Conservation (phyloP, 2,888 invertebrate species). For the Acleris literana region DNA sequence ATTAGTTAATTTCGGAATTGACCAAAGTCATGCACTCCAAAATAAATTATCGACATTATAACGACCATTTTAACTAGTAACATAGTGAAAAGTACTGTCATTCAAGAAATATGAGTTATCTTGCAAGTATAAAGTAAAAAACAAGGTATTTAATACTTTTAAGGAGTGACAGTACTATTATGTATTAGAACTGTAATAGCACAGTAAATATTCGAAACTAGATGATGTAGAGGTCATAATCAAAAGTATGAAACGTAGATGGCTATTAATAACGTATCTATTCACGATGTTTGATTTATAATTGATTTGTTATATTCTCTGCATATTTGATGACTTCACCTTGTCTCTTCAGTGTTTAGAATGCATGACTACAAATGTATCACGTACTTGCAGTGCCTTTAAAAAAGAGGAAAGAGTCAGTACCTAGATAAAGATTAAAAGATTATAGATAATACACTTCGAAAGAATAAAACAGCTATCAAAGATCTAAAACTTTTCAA, state of each 20-base stretch:
- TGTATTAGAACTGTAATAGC: slow-evolving; percentile 49
- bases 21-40: slow-evolving; percentile 20
- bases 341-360: slow-evolving; percentile 1
- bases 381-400: too few species aligned
- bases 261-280: slow-evolving; percentile 23
- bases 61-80: slow-evolving; percentile 28
- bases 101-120: neutral
- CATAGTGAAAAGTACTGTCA: slow-evolving; percentile 16
- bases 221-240: slow-evolving; percentile 46
- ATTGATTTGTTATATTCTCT: neutral
- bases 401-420: too few species aligned
- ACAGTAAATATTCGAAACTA: slow-evolving; percentile 44
- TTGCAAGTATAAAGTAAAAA: neutral
- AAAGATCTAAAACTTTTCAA: too few species aligned
- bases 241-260: slow-evolving; percentile 41
- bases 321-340: slow-evolving; percentile 22
- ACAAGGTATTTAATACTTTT: slow-evolving; percentile 12
- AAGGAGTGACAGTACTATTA: slow-evolving; percentile 32
- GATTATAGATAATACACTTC: too few species aligned
- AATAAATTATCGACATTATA: slow-evolving; percentile 9
- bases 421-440: too few species aligned
- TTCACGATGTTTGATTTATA: slow-evolving; percentile 3
- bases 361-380: slow-evolving; percentile 13
- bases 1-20: slow-evolving; percentile 8
- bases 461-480: too few species aligned